phyloP scores from a whole-genome alignment of 2,797 vertebrate species.

The Peromyscus aztecus region DNA sequence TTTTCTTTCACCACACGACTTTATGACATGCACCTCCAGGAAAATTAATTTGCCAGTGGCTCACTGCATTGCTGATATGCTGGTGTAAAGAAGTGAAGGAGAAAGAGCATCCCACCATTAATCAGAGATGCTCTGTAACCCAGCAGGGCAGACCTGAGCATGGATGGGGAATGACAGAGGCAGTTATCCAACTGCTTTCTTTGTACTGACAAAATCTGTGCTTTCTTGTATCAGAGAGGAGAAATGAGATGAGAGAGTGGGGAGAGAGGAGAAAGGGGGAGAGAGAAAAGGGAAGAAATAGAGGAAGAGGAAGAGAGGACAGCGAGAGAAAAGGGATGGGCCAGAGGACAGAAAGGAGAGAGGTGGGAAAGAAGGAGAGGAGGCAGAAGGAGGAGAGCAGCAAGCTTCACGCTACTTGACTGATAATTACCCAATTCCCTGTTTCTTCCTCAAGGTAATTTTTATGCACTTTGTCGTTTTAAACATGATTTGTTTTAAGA shows the following conservation, averaged over 20 bases:
- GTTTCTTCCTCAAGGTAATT: neutral
- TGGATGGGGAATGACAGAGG: neutral
- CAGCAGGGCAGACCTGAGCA: neutral
- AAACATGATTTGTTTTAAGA: conserved; percentile 8
- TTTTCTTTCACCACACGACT: neutral
- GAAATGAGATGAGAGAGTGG: neutral
- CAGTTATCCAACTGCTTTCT: neutral
- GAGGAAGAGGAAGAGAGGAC: neutral
- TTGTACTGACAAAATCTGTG: neutral
- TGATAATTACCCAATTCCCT: neutral
- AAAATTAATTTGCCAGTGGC: neutral
- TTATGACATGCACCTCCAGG: neutral
- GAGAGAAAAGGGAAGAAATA: neutral
- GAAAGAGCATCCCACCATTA: neutral
- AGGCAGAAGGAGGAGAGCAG: neutral
- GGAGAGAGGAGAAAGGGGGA: no score
- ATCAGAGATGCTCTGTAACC: neutral
- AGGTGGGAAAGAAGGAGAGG: neutral
- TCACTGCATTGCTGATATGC: neutral
- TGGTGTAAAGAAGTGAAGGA: neutral
- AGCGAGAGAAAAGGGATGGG: neutral
- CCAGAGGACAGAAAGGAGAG: neutral
- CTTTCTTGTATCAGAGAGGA: neutral
- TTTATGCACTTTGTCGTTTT: neutral
- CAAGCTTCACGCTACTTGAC: neutral